Base-by-base conservation (phyloP, 2,113 vertebrate species). In the Cheirogaleus medius region DNA sequence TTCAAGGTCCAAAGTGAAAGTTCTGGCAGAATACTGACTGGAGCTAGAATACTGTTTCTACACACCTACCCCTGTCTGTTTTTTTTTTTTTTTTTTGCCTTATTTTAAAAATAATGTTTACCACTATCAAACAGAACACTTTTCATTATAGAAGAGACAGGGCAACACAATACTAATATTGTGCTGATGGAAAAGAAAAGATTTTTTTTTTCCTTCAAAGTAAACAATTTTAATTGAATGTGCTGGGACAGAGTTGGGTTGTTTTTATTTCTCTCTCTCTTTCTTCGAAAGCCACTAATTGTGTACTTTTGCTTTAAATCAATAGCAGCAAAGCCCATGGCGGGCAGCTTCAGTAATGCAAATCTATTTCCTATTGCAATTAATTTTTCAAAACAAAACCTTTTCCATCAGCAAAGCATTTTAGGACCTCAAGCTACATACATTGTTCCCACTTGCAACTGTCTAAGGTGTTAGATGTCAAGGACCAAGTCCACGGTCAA, bases 371-470 rank as follows among this genome's bases (percentile, higher is more conserved):
- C 44, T 52, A 77, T 6, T 58, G 44, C 27, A 71, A 25, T 20
- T 39, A 63, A 23, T n/a, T 89, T 80, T 89, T 58, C 42, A 71
- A 69, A 91, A 94, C 11, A 58, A 95, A 74, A 37, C 13, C 4
- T 25, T 58, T 64, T n/a, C 37, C 76, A 78, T 47, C 14, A 52
- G 25, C 7, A 32, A 94, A 94, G 78, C 20, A n/a, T 49, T 84
- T 90, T 83, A 94, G 93, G 42, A 69, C 44, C n/a, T 89, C 15
- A 89, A 89, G 78, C 23, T 37, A 13, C 49, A 7, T 6, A 17
- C 39, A 7, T 6, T 23, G 29, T 42, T 66, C 27, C 37, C 29
- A 92, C 66, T 15, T 77, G n/a, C 49, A 87, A 69, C 37, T 37
- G 56, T 82, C 49, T 68, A 14, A 39, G 68, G 13, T 23, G 60